Conservation (phyloP, 1,140 invertebrate species). For the Diploscapter pachys region DNA sequence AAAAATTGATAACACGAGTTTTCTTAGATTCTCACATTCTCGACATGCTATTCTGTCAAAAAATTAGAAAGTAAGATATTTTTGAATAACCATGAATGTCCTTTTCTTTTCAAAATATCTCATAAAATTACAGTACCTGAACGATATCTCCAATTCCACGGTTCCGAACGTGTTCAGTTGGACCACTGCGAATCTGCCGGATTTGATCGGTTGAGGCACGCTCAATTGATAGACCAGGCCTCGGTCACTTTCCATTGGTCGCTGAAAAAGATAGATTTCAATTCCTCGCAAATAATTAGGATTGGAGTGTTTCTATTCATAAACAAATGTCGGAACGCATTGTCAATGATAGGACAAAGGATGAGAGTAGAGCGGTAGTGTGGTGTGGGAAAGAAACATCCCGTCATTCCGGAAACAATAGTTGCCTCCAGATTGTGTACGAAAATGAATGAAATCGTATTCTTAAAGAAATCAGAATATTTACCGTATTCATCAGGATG, state of each 20-base stretch:
- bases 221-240: not conserved
- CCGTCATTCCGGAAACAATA: too few species aligned
- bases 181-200: conserved; percentile 3
- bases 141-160: conserved; percentile 5
- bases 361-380: too few species aligned
- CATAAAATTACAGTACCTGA: not conserved
- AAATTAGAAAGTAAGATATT: too few species aligned
- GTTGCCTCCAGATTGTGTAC: too few species aligned
- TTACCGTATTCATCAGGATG: conserved; percentile 17
- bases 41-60: too few species aligned
- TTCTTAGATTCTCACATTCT: too few species aligned
- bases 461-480: not conserved
- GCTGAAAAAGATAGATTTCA: not conserved
- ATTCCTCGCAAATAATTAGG: not conserved
- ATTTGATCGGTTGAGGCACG: not conserved
- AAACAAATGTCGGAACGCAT: not conserved
- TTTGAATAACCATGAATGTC: too few species aligned
- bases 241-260: not conserved
- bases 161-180: conserved; percentile 2
- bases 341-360: too few species aligned
- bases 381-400: too few species aligned
- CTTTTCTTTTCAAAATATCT: too few species aligned
- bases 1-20: too few species aligned
- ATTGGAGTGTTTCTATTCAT: not conserved
- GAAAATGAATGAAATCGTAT: not conserved